Percentiles rank a stretch among this genome's conserved stretches.
phyloP scores from a whole-genome alignment of 2,113 vertebrate genomes.

The Petromus typicus region DNA sequence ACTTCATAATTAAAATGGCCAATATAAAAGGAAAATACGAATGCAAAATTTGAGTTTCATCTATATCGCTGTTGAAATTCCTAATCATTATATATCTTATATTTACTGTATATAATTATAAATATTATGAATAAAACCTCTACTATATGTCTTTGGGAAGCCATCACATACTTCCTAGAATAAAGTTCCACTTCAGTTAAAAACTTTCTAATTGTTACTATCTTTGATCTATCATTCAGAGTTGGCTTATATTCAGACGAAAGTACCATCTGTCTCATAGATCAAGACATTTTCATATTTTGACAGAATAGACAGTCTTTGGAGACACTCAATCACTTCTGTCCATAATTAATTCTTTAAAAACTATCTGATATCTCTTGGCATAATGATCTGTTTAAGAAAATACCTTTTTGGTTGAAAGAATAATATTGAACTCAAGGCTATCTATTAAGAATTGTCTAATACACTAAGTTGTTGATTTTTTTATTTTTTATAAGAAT shows the following conservation, averaged over 20 bases:
- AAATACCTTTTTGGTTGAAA: not conserved
- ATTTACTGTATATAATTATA: not conserved
- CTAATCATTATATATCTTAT: not conserved
- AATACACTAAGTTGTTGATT: not conserved
- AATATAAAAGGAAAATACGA: not conserved
- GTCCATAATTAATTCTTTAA: slow-evolving; percentile 3
- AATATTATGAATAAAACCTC: not conserved
- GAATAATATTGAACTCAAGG: not conserved
- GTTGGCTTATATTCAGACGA: slow-evolving; percentile 37
- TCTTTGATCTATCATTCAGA: slow-evolving; percentile 39
- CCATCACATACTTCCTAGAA: not conserved
- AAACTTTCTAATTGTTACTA: slow-evolving; percentile 41
- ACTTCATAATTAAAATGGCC: not conserved
- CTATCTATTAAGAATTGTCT: not conserved
- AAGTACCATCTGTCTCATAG: slow-evolving; percentile 62
- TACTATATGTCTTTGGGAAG: not conserved
- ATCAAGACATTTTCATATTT: slow-evolving; percentile 13
- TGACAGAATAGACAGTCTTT: slow-evolving; percentile 33
- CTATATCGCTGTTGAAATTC: not conserved
- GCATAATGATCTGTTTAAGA: slow-evolving; percentile 4
- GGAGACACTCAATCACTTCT: slow-evolving; percentile 37
- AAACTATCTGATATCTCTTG: not conserved
- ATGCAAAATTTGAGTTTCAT: not conserved
- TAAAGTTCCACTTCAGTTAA: not conserved
- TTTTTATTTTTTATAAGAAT: not conserved